phyloP scores from a whole-genome alignment of 2,888 invertebrate genomes.

The Hartigia nigra region DNA sequence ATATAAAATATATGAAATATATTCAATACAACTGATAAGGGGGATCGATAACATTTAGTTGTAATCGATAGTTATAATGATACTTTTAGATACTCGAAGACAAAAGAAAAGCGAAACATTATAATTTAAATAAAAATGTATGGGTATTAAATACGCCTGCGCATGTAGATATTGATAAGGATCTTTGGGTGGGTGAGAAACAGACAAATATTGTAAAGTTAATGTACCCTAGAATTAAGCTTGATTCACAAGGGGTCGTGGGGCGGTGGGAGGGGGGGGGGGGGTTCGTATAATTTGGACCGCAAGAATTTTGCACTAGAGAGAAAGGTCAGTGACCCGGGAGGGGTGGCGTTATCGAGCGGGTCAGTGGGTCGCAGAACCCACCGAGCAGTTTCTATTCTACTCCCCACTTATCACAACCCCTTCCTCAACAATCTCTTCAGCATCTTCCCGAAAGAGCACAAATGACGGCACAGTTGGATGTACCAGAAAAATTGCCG shows the following conservation, averaged over 20 bases:
- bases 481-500: not conserved
- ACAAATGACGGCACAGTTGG: slow-evolving; percentile 1
- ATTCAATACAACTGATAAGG: not conserved
- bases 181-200: not conserved
- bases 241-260: not conserved
- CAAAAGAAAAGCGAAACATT: not conserved
- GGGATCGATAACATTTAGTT: not conserved
- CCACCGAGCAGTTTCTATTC: slow-evolving; percentile 66
- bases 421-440: slow-evolving; percentile 48
- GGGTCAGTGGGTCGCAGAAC: slow-evolving; percentile 76
- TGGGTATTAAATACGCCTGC: not conserved
- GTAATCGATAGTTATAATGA: not conserved
- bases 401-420: slow-evolving; percentile 24
- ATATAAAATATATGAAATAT: not conserved
- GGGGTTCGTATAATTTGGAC: slow-evolving; percentile 23
- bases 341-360: slow-evolving; percentile 64
- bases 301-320: slow-evolving; percentile 46
- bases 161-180: not conserved
- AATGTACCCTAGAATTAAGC: not conserved
- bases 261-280: slow-evolving; percentile 15
- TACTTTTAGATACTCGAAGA: not conserved
- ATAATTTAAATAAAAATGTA: not conserved
- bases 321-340: slow-evolving; percentile 63
- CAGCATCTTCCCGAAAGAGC: not conserved
- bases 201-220: not conserved